Evolutionary conservation across 2,888 invertebrate genomes (phyloP).

Genomic region (Cheilosia scutellata): DNA sequence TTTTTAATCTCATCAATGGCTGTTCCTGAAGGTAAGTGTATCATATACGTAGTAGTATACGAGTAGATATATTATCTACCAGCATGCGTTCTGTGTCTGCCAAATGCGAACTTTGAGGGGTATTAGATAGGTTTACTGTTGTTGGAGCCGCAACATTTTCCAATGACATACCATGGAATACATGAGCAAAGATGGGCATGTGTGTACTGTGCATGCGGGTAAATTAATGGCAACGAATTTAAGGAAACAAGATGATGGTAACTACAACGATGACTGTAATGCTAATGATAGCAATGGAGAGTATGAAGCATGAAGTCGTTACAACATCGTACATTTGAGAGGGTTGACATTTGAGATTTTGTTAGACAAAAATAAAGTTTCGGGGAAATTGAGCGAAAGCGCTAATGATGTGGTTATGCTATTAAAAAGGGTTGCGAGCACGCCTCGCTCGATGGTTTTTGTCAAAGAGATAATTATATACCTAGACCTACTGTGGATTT

Average conservation of each 20-base stretch:
- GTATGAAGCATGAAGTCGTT: not conserved
- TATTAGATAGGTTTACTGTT: conserved; percentile 46
- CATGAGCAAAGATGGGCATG: conserved; percentile 26
- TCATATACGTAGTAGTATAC: not conserved
- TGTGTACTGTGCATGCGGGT: conserved; percentile 1
- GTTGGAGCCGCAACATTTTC: conserved; percentile 50
- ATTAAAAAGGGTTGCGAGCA: conserved; percentile 16
- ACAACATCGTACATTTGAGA: not conserved
- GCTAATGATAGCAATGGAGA: conserved; percentile 7
- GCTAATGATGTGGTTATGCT: conserved; percentile 11
- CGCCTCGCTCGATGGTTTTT: conserved; percentile 1
- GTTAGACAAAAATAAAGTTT: conserved; percentile 37
- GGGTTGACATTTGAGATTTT: conserved; percentile 32
- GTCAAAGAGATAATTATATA: conserved; percentile 8
- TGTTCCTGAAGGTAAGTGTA: conserved; percentile 93
- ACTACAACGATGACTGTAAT: conserved; percentile 2
- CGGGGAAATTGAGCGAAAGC: conserved; percentile 28
- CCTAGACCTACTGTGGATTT: not conserved
- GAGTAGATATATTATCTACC: not conserved
- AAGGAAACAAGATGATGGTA: conserved; percentile 1
- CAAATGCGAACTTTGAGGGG: conserved; percentile 38
- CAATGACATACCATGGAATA: conserved; percentile 59
- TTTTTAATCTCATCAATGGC: conserved; percentile 97
- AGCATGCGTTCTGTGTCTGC: conserved; percentile 1
- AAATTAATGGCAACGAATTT: conserved; percentile 32